Conservation (phyloP, 2,797 vertebrate species). For the Amblyraja radiata region DNA sequence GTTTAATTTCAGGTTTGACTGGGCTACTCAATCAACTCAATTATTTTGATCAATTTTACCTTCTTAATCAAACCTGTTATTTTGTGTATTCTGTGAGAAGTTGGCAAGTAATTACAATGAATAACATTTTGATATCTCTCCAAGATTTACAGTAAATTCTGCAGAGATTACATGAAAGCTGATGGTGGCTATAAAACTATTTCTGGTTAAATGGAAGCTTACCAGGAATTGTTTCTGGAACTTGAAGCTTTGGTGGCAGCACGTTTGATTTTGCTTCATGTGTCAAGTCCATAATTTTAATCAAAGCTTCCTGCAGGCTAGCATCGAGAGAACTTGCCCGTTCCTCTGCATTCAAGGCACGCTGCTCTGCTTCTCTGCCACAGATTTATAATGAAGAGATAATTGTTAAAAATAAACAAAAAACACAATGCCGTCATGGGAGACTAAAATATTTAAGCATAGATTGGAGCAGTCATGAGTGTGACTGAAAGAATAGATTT, state of each 20-base stretch:
- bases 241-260: too few relatives aligned
- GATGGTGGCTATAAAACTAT: neutral
- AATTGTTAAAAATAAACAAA: constrained; percentile 11
- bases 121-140: neutral
- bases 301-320: constrained; percentile 62
- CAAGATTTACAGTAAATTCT: neutral
- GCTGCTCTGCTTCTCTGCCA: constrained; percentile 61
- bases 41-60: neutral
- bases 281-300: constrained; percentile 68
- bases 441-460: neutral
- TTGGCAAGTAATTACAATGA: neutral
- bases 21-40: neutral
- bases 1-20: neutral
- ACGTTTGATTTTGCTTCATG: constrained; percentile 47
- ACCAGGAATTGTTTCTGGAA: neutral
- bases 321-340: constrained; percentile 65
- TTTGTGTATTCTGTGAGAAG: neutral
- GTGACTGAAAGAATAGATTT: neutral
- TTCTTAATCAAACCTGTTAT: neutral
- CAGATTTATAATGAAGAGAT: constrained; percentile 40
- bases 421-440: neutral
- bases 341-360: constrained; percentile 60
- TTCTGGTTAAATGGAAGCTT: neutral
- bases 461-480: neutral
- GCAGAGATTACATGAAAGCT: neutral